Conservation (phyloP, 2,113 vertebrate species). For the Pterocles gutturalis region DNA sequence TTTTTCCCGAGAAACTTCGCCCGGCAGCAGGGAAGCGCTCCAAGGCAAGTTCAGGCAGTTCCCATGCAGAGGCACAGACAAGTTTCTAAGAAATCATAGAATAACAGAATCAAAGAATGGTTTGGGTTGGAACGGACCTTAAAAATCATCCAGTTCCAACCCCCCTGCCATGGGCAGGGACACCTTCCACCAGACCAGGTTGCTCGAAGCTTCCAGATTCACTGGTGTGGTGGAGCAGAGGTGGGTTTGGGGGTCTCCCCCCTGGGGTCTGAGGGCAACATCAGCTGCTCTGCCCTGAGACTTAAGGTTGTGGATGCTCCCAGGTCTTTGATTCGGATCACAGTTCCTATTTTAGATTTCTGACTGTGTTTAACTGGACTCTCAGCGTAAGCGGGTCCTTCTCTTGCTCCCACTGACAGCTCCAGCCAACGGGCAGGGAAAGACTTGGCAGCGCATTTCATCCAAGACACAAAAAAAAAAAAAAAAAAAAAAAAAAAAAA, state of each 20-base stretch:
- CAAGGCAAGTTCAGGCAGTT: background rate
- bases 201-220: no score
- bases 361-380: background rate
- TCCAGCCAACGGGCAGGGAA: background rate
- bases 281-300: accelerated
- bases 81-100: background rate
- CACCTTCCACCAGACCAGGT: no score
- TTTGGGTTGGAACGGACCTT: no score
- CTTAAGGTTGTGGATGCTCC: background rate
- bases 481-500: no score
- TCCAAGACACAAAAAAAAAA: background rate
- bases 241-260: background rate
- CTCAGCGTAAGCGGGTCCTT: accelerated
- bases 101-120: no score
- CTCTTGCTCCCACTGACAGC: background rate
- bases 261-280: accelerated
- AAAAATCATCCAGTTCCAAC: no score
- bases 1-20: background rate
- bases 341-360: background rate
- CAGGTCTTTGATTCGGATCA: no score
- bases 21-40: accelerated
- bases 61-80: background rate
- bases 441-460: background rate
- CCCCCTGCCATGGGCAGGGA: no score
- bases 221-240: background rate